These are phyloP conservation scores for Smittia sp. DNA, from an alignment of 2,888 invertebrate species.

Conservation along the genomic window DNA sequence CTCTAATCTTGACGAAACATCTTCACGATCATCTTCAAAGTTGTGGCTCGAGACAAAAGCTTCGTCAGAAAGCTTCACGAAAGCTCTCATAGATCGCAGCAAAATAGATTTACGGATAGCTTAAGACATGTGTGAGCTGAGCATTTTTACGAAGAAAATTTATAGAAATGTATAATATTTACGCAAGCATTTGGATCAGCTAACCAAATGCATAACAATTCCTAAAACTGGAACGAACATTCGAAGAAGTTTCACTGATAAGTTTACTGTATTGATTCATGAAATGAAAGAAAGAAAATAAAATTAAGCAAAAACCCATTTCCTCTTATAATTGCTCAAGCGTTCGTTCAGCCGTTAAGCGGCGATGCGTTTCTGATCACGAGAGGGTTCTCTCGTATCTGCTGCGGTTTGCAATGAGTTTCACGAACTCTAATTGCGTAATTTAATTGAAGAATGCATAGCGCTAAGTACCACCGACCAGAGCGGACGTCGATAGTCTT, in stretches of 20 bases:
- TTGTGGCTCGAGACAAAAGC: neutral
- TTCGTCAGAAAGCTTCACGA: neutral
- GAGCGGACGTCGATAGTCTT: neutral
- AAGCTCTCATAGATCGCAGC: slow-evolving; percentile 21
- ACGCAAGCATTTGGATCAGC: no score
- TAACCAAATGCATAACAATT: neutral
- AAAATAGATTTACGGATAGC: neutral
- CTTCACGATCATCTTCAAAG: neutral
- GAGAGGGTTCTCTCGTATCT: neutral
- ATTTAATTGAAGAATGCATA: slow-evolving; percentile 4
- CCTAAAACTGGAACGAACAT: neutral
- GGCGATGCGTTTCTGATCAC: neutral
- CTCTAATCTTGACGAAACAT: neutral
- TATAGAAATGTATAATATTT: no score
- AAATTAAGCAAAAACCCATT: neutral
- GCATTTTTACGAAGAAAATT: neutral
- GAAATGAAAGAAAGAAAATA: neutral
- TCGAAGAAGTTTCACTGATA: neutral
- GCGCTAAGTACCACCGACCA: neutral
- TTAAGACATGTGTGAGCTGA: neutral
- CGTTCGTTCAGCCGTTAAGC: neutral
- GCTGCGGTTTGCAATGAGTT: neutral
- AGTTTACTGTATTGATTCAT: neutral
- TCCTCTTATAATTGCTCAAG: neutral
- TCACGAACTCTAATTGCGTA: slow-evolving; percentile 17